Evolutionary conservation across 2,113 vertebrate genomes (phyloP).

Genomic region (Pteropus alecto): DNA sequence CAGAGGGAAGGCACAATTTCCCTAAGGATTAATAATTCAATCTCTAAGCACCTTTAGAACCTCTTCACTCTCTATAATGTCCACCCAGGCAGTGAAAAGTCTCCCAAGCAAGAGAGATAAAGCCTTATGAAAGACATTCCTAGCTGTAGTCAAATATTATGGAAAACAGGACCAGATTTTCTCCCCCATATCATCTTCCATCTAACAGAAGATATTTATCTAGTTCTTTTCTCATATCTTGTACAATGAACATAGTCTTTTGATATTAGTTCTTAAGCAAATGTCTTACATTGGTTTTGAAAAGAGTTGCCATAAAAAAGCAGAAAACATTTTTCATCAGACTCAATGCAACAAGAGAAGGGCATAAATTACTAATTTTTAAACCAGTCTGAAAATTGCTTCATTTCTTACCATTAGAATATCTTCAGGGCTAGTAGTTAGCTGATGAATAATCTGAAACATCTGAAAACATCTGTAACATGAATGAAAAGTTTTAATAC

Average conservation of each 20-base stretch:
- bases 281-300: constrained; percentile 8
- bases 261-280: neutral
- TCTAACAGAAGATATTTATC: neutral
- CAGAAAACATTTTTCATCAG: constrained; percentile 30
- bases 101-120: neutral
- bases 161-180: neutral
- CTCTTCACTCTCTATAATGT: neutral
- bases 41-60: constrained; percentile 2
- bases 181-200: neutral
- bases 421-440: constrained; percentile 93
- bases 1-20: neutral
- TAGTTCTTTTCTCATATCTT: constrained; percentile 5
- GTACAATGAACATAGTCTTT: neutral
- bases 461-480: constrained; percentile 93
- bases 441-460: constrained; percentile 94
- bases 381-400: constrained; percentile 33
- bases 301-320: constrained; percentile 35
- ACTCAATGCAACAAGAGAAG: neutral
- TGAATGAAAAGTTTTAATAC: constrained; percentile 51
- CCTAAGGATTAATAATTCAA: neutral
- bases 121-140: neutral
- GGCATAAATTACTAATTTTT: neutral
- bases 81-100: neutral
- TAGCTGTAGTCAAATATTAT: neutral
- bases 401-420: constrained; percentile 90